Conservation (phyloP, 2,888 invertebrate genomes). For the Eledona agricola region DNA sequence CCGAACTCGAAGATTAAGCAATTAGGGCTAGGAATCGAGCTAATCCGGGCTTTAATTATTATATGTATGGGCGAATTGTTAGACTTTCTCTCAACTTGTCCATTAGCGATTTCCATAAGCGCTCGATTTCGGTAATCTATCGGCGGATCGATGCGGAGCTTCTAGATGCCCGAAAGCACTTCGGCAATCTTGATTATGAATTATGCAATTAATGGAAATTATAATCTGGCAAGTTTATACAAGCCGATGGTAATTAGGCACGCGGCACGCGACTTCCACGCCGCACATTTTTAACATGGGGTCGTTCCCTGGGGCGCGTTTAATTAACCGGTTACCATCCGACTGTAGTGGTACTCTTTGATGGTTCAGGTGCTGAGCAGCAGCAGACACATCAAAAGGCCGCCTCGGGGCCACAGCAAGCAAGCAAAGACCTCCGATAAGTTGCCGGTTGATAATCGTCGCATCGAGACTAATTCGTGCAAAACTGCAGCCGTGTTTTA, state of each 20-base stretch:
- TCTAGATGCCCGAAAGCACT: conserved; percentile 12
- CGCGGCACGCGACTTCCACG: conserved; percentile 29
- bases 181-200: conserved; percentile 26
- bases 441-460: too few relatives aligned
- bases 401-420: too few relatives aligned
- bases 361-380: too few relatives aligned
- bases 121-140: conserved; percentile 20
- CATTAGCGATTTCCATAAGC: conserved; percentile 27
- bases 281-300: too few relatives aligned
- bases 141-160: conserved; percentile 5
- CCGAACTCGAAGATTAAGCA: conserved; percentile 26
- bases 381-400: too few relatives aligned
- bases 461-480: too few relatives aligned
- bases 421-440: too few relatives aligned
- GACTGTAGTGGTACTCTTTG: too few relatives aligned
- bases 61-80: conserved; percentile 17
- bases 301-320: too few relatives aligned
- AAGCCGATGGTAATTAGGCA: conserved; percentile 35
- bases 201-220: conserved; percentile 35
- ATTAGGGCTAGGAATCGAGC: conserved; percentile 23
- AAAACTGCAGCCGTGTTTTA: neutral
- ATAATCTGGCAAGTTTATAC: conserved; percentile 25
- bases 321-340: too few relatives aligned
- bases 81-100: conserved; percentile 19
- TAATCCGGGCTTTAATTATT: conserved; percentile 32